Base-by-base conservation (phyloP, 2,888 invertebrate genomes). In the Encarsia formosa region DNA sequence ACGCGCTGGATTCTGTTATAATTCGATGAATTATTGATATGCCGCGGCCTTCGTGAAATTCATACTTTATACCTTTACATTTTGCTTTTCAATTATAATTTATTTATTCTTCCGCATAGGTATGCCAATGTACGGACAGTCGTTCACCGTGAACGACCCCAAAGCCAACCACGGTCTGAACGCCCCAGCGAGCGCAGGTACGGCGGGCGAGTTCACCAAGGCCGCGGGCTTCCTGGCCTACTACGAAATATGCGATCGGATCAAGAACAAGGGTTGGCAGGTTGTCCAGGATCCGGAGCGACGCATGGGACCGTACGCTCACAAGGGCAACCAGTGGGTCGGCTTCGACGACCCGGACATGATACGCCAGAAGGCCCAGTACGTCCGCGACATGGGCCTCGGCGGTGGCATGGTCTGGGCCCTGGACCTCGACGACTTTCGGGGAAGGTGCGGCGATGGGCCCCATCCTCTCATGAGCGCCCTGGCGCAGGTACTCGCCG, bases 331-430 rank as follows among this genome's bases (percentile, higher is more conserved):
- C 65, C 93, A 94, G 68, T 95, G 94, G 94, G 91, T 93, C 18
- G 88, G 91, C 2, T 95, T 82, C 65, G 94, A 95, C 68, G 92
- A 94, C 66, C 78, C 80, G 8, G 84, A 84, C 26, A 91, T 87
- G 75, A 85, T 94, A 37, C 79, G 81, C 56, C 81, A 80, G 58
- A 94, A 94, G 76, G 86, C 90, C 0, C 83, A 89, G 63, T 86
- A 85, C 64, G 83, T 92, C 29, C 82, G 88, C 56, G 79, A 84
- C 13, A 78, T 89, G 73, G 81, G 85, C 56, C 79, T 94, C 16
- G 92, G 86, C 13, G 92, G 92, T 52, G 91, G 89, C 16, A 92
- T 92, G 91, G 83, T 92, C 37, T 92, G 92, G 92, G 91, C 92
- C 0, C 75, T 92, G 29, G 92, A 92, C 76, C 80, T 92, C 60